Base-by-base conservation (phyloP, 2,797 vertebrate genomes). In the Diplodus puntazzo region DNA sequence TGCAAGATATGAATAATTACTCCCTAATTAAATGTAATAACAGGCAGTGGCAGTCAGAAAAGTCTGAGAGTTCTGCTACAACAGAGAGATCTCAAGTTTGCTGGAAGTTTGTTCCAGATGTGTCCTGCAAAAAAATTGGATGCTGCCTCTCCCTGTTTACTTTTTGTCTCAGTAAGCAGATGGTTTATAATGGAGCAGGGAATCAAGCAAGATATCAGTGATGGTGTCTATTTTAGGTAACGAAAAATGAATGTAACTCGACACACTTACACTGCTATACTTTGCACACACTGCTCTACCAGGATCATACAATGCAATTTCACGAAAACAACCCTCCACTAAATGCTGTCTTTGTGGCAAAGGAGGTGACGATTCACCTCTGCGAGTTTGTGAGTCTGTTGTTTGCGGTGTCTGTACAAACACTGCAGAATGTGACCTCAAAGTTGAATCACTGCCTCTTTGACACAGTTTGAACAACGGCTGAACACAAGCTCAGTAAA, bases 301-400 rank as follows among this genome's bases (percentile, higher is more conserved):
- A 39, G 39, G 39, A 39, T 39, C 39, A 11, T 10, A 59, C 54
- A 73, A 43, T 16, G 9, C 13, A 34, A 16, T 52, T 25, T 17
- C 16, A 25, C 53, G 42, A n/a, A 64, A 68, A 61, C 16, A 11
- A 21, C 2, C 30, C 5, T 55, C 23, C 9, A 23, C 25, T 71
- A 65, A 73, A 71, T 59, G 14, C 53, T 6, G 13, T 5, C 65
- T 71, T 71, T 77, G 65, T 78, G 14, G 42, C n/a, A 14, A 34
- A 11, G 1, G 11, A 60, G 46, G 16, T 42, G 5, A 72, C 76
- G 67, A 77, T 65, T 87, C 27, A 73, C 42, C 50, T 53, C 20
- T 0, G 5, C 20, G 73, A 13, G 48, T 49, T 61, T 73, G 39
- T 64, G 20, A 17, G 43, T 52, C 39, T 81, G 52, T 55, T 57